Evolutionary conservation across 2,113 vertebrate species (phyloP), one percentile per base, ranked within the genome.

Genomic region (Microcebus griseorufus): DNA sequence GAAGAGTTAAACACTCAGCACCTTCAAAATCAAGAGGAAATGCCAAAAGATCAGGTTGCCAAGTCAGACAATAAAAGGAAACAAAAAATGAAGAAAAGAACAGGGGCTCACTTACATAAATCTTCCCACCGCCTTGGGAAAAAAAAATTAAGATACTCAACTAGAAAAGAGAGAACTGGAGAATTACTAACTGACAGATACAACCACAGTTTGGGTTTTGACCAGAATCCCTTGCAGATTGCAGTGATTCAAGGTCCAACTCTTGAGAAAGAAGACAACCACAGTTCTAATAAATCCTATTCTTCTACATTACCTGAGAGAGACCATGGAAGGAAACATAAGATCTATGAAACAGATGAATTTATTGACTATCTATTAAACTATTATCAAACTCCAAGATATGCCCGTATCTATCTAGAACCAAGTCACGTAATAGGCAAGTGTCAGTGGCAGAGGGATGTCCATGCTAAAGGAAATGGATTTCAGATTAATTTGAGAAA

Each of bases 301-400:
- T 82, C 18, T 0, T 92, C 76, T 25, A 58, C 58, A 60, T 92
- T 82, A 29, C n/a, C 78, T 84, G 87, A 96, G 51, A 70, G 73
- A 93, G 84, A 81, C 1, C 2, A 14, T 45, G 73, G 76, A 95
- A 98, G 90, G 97, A 99, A 98, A 88, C 96, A 85, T 80, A 99
- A 99, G 95, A 97, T 99, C 94, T 99, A 99, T 55, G 99, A 99
- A 97, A 99, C 98, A 1, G 99, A 99, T 93, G 98, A 99, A 96
- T 99, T 99, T 94, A 98, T 99, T 91, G 86, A 99, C 97, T 99
- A 99, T 91, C 97, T 99, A 69, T 94, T 99, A 39, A 99, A 99
- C 97, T 98, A 99, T 85, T 99, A 99, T 70, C 98, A 98, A 78
- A 96, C 97, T 75, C 98, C 99, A 42, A 69, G 94, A 62, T 98